phyloP scores from a whole-genome alignment of 2,797 vertebrate species.

The Spinibarbus caldwelli region DNA sequence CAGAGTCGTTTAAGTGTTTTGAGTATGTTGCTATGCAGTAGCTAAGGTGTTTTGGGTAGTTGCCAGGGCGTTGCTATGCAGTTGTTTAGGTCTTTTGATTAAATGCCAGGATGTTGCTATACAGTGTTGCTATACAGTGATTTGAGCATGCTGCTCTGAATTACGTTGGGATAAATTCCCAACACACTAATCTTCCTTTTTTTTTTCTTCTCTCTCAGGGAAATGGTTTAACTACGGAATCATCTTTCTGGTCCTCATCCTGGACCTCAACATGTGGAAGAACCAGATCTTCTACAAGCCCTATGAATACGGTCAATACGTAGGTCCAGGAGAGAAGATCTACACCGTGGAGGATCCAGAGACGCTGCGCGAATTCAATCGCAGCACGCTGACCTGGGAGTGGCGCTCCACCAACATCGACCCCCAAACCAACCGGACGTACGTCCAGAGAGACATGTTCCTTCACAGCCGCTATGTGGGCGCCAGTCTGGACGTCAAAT shows the following conservation, averaged over 20 bases:
- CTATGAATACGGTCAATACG: constrained; percentile 96
- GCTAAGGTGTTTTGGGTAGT: too few species aligned
- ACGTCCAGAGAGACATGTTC: constrained; percentile 89
- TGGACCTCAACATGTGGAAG: constrained; percentile 99
- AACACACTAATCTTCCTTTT: not conserved
- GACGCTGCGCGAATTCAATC: constrained; percentile 89
- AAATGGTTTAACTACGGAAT: constrained; percentile 99
- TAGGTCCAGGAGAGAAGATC: constrained; percentile 95
- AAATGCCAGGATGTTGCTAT: not conserved
- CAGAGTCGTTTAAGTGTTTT: too few species aligned
- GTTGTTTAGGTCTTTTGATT: too few species aligned
- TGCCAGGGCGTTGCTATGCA: too few species aligned
- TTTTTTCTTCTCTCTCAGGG: constrained; percentile 76
- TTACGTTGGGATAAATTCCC: not conserved
- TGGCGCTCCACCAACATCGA: constrained; percentile 90
- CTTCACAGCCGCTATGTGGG: constrained; percentile 92
- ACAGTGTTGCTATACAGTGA: not conserved
- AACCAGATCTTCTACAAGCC: constrained; percentile 99
- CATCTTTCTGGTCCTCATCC: constrained; percentile 96
- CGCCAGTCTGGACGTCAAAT: constrained; percentile 91
- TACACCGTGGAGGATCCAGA: constrained; percentile 93
- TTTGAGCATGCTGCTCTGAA: not conserved
- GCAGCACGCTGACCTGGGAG: constrained; percentile 91
- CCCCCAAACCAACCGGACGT: constrained; percentile 85
- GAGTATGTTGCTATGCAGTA: too few species aligned